Base-by-base conservation (phyloP, 1,140 invertebrate species). In the Solenopsis invicta region DNA sequence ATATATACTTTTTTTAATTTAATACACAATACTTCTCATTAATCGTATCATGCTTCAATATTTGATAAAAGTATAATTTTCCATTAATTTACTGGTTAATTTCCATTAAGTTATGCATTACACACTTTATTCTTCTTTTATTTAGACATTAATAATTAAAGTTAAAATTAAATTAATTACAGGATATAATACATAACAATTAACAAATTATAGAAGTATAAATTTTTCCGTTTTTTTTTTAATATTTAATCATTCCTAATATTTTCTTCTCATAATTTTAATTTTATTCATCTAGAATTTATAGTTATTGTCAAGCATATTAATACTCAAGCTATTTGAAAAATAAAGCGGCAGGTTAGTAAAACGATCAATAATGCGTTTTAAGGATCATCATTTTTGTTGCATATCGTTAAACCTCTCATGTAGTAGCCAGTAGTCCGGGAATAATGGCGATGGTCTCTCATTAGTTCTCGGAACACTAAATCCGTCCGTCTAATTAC, bases 401-500 rank as follows among this genome's bases (percentile, higher is more conserved):
- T 69, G 52, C 18, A 80, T 69, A 69, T 80, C 41, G 18, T 45
- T 64, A 18, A 66, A 4, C 13, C 0, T 52, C 13, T 67, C n/a
- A 67, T 3, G 45, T 18, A 48, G 61, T 61, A 56, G 16, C 41
- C 41, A 45, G 71, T 61, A 76, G 52, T 41, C 41, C 41, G 18
- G 34, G 62, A 80, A 80, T 69, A 86, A 88, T 67, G 54, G 48
- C n/a, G 67, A 74, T 69, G 76, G 64, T n/a, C 29, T 59, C 45
- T 76, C 67, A 82, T 86, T 72, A 77, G 45, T 82, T 61, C 74
- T 54, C 12, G 12, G 75, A 48, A 29, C 29, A 64, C 54, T 67
- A 66, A 87, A 69, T 69, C 59, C 18, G 72, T 66, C 45, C 45
- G 56, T 88, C 67, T 82, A 89, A 80, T 89, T 62, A 66, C 48